These are phyloP conservation scores for Notospermus geniculatus DNA, from an alignment of 1,140 invertebrate genomes.

Conservation along the genomic window DNA sequence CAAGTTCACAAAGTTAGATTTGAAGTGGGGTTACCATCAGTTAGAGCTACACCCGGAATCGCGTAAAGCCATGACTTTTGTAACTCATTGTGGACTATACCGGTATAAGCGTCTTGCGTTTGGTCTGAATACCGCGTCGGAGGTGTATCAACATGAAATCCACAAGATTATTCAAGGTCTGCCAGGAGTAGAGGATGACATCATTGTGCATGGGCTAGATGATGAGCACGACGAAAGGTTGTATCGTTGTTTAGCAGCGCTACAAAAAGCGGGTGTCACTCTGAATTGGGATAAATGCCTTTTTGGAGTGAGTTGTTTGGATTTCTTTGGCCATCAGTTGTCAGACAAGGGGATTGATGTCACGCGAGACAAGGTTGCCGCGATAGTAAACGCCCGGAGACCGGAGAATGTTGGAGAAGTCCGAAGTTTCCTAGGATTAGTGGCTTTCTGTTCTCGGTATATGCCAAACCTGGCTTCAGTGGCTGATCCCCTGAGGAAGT, in stretches of 20 bases:
- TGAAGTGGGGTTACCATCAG: conserved; percentile 32
- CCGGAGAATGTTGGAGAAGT: conserved; percentile 28
- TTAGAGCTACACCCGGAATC: conserved; percentile 31
- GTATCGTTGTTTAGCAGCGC: background rate
- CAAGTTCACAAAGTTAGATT: conserved; percentile 31
- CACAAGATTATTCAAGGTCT: conserved; percentile 14
- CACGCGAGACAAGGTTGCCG: conserved; percentile 27
- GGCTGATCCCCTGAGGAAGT: too few relatives aligned
- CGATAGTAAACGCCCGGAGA: conserved; percentile 26
- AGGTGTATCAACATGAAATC: conserved; percentile 22
- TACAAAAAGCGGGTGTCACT: conserved; percentile 2
- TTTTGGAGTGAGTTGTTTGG: conserved; percentile 10
- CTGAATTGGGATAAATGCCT: conserved; percentile 14
- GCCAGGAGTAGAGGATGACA: conserved; percentile 16
- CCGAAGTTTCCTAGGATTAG: conserved; percentile 32
- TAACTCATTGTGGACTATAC: conserved; percentile 15
- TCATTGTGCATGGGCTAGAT: conserved; percentile 14
- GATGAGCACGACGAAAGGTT: conserved; percentile 20
- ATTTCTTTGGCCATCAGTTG: conserved; percentile 26
- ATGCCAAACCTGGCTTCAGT: too few relatives aligned
- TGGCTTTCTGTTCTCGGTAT: too few relatives aligned
- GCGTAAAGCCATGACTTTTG: conserved; percentile 15
- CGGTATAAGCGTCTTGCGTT: conserved; percentile 25
- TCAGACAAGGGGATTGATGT: conserved; percentile 20
- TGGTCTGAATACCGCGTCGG: conserved; percentile 22